Evolutionary conservation across 1,140 invertebrate genomes (phyloP).

Genomic region (Cydia pomonella): DNA sequence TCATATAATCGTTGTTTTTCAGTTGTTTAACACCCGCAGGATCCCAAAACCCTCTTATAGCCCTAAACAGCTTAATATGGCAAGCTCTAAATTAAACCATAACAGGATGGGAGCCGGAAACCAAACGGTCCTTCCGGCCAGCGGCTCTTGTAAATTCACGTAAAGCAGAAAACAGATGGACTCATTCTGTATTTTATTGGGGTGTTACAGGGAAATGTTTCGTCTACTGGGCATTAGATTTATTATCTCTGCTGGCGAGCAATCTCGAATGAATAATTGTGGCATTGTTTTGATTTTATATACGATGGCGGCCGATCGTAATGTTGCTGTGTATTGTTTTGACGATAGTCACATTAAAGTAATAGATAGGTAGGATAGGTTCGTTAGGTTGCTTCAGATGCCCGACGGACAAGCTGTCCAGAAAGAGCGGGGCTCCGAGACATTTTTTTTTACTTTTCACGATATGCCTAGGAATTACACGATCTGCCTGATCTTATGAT

Average conservation of each 20-base stretch:
- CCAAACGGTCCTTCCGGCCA: conserved; percentile 8
- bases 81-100: conserved; percentile 27
- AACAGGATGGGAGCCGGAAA: conserved; percentile 11
- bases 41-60: conserved; percentile 12
- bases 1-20: conserved; percentile 9
- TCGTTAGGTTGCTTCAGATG: no score
- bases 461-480: no score
- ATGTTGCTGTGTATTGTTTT: no score
- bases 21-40: conserved; percentile 12
- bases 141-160: conserved; percentile 13
- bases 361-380: no score
- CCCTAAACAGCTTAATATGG: not conserved
- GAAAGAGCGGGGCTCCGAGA: no score
- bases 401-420: no score
- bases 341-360: no score
- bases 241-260: conserved; percentile 13
- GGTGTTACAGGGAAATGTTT: conserved; percentile 21
- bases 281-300: conserved; percentile 2
- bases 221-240: conserved; percentile 15
- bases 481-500: no score
- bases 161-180: conserved; percentile 31
- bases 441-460: no score
- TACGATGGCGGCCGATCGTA: no score
- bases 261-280: not conserved
- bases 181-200: conserved; percentile 31